A percentile compares a stretch with the other conserved stretches of the same genome.
Evolutionary conservation across 2,888 invertebrate genomes (phyloP).

Genomic region (Timema podura): DNA sequence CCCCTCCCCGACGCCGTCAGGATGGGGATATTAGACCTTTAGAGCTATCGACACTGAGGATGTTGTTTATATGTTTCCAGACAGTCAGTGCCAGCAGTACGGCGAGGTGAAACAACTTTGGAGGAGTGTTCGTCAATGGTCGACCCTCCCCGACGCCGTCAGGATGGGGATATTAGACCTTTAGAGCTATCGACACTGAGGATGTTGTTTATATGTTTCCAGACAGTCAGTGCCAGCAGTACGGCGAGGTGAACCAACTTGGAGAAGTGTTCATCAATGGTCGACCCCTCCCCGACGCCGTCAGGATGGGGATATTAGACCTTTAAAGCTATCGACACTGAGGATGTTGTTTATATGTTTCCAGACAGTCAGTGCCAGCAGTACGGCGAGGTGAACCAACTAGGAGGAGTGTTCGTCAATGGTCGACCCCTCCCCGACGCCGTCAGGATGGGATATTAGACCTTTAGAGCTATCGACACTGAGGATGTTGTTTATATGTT

Average conservation of each 20-base stretch:
- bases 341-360: too few species aligned
- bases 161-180: too few species aligned
- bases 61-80: too few species aligned
- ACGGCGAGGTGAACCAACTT: slow-evolving; percentile 95
- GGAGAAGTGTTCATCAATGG: slow-evolving; percentile 96
- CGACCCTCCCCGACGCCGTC: slow-evolving; percentile 86
- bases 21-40: slow-evolving; percentile 83
- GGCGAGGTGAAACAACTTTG: slow-evolving; percentile 97
- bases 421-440: slow-evolving; percentile 87
- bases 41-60: too few species aligned
- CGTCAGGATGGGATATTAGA: slow-evolving; percentile 76
- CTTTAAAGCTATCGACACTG: too few species aligned
- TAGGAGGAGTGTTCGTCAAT: slow-evolving; percentile 94
- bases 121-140: slow-evolving; percentile 92
- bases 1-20: slow-evolving; percentile 87
- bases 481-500: too few species aligned
- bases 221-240: slow-evolving; percentile 76
- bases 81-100: slow-evolving; percentile 78
- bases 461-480: too few species aligned
- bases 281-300: slow-evolving; percentile 83
- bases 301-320: slow-evolving; percentile 83
- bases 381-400: slow-evolving; percentile 95
- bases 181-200: too few species aligned
- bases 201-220: too few species aligned
- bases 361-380: slow-evolving; percentile 71